Evolutionary conservation across 2,888 invertebrate genomes (phyloP), one percentile per base, ranked within the genome.

Genomic region (Pheosia tremula): DNA sequence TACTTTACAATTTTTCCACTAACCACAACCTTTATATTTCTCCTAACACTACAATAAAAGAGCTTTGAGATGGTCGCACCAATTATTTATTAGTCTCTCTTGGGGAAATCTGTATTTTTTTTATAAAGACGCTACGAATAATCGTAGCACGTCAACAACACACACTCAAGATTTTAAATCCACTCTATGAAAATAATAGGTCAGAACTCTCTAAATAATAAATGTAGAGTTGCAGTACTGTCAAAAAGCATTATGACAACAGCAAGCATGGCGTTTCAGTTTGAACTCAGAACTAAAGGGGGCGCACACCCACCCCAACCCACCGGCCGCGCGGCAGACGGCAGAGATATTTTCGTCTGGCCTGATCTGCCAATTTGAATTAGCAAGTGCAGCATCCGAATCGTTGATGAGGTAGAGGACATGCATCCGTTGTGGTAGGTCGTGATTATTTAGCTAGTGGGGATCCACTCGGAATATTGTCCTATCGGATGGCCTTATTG

Each of bases 321-420:
- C 72, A 68, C 76, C 57, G 71, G 58, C 72, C 71, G 56, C 67
- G 54, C 72, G 63, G 81, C 88, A 87, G 90, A 85, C 89, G 79
- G 85, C 71, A 74, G 78, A 66, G 77, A 77, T 93, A 93, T 93
- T 93, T 93, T 81, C 75, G 93, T 90, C 90, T 88, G 92, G 87
- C 91, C 90, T 88, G 88, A 93, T 91, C 80, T 91, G 93, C 89
- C 93, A 90, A 89, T 93, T 91, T 89, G 78, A 93, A 92, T 93
- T 93, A 92, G 87, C 79, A 78, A 84, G 71, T 87, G 87, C 89
- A 86, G 83, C 74, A 79, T 71, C 79, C 77, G 83, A 86, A 85
- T 87, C 63, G 82, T 69, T 85, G 85, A 86, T 87, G 74, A 83
- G 81, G 72, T 74, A 69, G 74, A 62, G 74, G 73, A 78, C 71